Conservation (phyloP, 2,797 vertebrate species). For the Pyrrhura leucotis region DNA sequence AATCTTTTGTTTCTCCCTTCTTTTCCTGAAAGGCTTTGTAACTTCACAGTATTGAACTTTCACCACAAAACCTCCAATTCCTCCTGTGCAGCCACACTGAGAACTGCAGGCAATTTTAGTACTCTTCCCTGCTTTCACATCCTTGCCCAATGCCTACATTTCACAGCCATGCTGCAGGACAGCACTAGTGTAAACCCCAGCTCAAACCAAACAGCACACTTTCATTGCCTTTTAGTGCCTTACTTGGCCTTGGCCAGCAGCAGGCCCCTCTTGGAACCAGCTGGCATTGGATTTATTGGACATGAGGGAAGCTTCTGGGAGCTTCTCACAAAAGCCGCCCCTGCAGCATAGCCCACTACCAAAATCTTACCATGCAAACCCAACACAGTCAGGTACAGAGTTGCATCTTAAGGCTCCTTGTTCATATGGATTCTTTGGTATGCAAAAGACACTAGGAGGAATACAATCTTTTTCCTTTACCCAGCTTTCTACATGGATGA, state of each 20-base stretch:
- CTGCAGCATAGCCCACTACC: not conserved
- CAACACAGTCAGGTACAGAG: not conserved
- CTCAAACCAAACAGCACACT: not conserved
- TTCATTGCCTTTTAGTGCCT: not conserved
- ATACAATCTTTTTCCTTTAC: not conserved
- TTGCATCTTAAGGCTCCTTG: accelerated
- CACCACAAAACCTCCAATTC: not conserved
- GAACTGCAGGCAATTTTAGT: not conserved
- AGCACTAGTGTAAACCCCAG: not conserved
- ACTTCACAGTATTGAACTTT: not conserved
- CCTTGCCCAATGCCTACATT: not conserved
- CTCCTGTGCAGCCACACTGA: not conserved
- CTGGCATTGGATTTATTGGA: not conserved
- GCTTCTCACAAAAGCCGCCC: not conserved
- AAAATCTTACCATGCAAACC: not conserved
- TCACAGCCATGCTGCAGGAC: not conserved
- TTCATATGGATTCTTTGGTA: not conserved
- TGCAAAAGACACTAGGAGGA: not conserved
- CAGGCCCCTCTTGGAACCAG: not conserved
- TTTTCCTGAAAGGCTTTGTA: not conserved
- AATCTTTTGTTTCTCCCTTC: not conserved
- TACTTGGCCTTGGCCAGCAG: not conserved
- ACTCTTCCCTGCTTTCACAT: not conserved
- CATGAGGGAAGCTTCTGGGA: not conserved
- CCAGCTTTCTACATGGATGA: not conserved